These are phyloP conservation scores for Synanceia verrucosa DNA, from an alignment of 2,797 vertebrate genomes.

Conservation along the genomic window DNA sequence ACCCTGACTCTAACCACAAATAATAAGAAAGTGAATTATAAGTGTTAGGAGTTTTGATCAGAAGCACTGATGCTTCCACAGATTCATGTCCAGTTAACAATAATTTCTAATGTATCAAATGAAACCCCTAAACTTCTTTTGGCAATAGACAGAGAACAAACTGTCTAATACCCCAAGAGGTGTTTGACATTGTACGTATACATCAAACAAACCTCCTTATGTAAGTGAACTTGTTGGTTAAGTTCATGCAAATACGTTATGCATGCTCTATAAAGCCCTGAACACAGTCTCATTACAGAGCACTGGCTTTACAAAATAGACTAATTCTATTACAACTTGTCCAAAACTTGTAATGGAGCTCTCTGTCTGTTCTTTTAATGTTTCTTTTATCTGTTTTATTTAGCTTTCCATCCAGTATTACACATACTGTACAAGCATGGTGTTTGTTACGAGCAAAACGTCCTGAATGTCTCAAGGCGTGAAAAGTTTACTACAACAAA, in stretches of 20 bases:
- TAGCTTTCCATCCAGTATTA: background rate
- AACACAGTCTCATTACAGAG: constrained; percentile 39
- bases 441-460: background rate
- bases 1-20: constrained; percentile 27
- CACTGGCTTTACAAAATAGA: constrained; percentile 41
- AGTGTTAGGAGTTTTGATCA: constrained; percentile 43
- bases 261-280: constrained; percentile 58
- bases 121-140: constrained; percentile 15
- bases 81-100: background rate
- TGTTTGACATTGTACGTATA: constrained; percentile 16
- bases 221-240: constrained; percentile 59
- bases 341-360: constrained; percentile 21
- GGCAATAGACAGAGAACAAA: constrained; percentile 25
- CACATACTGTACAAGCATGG: background rate
- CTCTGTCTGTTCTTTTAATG: background rate
- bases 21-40: constrained; percentile 42
- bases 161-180: constrained; percentile 1
- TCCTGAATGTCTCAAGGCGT: background rate
- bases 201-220: constrained; percentile 38
- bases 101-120: constrained; percentile 23
- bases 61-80: constrained; percentile 12
- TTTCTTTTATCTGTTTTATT: constrained; percentile 1
- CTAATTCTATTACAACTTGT: constrained; percentile 23
- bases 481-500: background rate
- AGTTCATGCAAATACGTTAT: constrained; percentile 63